phyloP scores from a whole-genome alignment of 2,113 vertebrate species.

The Neopipo cinnamomea region DNA sequence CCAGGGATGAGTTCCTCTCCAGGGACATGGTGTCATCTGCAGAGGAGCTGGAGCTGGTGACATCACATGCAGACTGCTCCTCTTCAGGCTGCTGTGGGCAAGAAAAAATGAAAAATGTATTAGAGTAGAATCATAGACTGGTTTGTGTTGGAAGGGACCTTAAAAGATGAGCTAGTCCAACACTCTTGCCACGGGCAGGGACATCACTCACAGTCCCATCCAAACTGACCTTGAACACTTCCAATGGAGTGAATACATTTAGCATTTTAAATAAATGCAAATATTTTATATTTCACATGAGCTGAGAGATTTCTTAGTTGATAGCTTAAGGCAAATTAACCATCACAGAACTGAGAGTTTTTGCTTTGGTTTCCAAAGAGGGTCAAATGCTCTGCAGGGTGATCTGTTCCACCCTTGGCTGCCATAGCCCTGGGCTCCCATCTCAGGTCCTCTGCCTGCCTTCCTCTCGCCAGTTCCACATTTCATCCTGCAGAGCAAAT shows the following conservation, averaged over 20 bases:
- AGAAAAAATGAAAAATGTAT: background rate
- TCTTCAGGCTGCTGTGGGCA: slow-evolving; percentile 65
- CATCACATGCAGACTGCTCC: slow-evolving; percentile 73
- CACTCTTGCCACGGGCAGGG: background rate
- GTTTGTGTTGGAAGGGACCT: background rate
- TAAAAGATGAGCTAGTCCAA: background rate
- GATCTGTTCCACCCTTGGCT: background rate
- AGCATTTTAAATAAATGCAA: background rate
- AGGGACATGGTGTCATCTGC: slow-evolving; percentile 86
- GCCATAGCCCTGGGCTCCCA: background rate
- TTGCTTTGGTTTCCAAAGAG: background rate
- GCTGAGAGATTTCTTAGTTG: background rate
- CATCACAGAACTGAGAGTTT: background rate
- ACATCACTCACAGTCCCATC: background rate
- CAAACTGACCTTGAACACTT: background rate
- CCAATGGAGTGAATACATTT: background rate
- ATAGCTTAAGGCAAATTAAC: background rate
- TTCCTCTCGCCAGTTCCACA: background rate
- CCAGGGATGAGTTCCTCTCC: slow-evolving; percentile 83
- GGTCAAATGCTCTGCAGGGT: background rate
- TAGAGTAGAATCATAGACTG: background rate
- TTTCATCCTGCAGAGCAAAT: background rate
- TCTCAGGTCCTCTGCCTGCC: background rate
- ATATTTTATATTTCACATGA: background rate
- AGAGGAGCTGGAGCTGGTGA: slow-evolving; percentile 86